Base-by-base conservation (phyloP, 2,797 vertebrate species). In the Gadopsis bispinosus region DNA sequence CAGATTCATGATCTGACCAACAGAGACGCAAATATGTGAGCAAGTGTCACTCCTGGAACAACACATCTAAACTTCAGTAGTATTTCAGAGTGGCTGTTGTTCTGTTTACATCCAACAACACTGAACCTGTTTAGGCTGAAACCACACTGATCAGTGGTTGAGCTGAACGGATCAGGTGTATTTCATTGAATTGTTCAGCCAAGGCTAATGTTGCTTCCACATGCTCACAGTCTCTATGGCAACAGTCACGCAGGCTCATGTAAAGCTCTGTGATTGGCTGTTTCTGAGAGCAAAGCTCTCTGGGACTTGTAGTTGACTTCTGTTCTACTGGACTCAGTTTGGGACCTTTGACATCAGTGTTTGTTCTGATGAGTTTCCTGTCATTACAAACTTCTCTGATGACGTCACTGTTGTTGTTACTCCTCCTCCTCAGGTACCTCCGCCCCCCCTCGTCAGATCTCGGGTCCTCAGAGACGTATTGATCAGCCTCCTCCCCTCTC, bases 381-480 rank as follows among this genome's bases (percentile, higher is more conserved):
- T 48, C 14, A 14, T n/a, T 5, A 45, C 16, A 12, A 17, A 48
- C 29, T 37, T 7, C 47, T 14, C 55, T 50, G n/a, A 64, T 66
- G 39, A 70, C 69, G 61, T 73, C 54, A 55, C 56, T 75, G 13
- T 33, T 59, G 13, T 29, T 31, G 12, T 26, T 26, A 26, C 19
- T 39, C 41, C 55, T 3, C 65, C 17, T 20, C 45, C 26, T 41
- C 86, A 93, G 91, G 85, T 35, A 76, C 37, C 93, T 61, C 92
- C 87, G 54, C 94, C 87, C 47, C 93, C 86, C 96, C 96, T 0
- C 96, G 96, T 3, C 97, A 98, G 89, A 98, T 96, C 83, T 95
- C 96, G 0, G 97, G 97, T 87, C 97, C 97, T 37, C 98, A 98
- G 94, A 92, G 97, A 20, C 94, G 98, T 72, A 98, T 98, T 16